A percentile compares a stretch with the other conserved stretches of the same genome.
Conservation (phyloP, 1,140 invertebrate genomes). For the Amphibalanus amphitrite region DNA sequence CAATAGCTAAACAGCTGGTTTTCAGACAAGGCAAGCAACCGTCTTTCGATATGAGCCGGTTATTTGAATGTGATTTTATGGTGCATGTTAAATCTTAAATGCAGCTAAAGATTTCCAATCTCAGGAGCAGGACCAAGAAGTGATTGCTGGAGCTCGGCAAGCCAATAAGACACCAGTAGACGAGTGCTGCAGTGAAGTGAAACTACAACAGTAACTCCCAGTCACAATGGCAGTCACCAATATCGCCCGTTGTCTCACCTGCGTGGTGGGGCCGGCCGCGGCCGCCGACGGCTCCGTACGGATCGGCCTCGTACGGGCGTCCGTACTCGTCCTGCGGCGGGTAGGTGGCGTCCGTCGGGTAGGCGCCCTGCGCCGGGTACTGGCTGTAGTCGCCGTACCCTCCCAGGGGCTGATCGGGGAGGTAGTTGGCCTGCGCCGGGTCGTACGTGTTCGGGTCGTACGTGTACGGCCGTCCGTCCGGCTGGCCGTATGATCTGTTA, state of each 20-base stretch:
- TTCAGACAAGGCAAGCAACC: too few species aligned
- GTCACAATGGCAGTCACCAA: too few species aligned
- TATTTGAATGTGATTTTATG: too few species aligned
- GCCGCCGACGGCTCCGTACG: neutral
- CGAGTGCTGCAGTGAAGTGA: too few species aligned
- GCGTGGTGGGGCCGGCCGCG: neutral
- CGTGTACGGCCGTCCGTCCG: neutral
- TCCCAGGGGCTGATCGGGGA: constrained; percentile 28
- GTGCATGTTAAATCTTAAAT: too few species aligned
- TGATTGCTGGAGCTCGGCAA: too few species aligned
- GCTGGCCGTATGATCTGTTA: neutral
- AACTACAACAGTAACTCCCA: too few species aligned
- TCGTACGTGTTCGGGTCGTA: constrained; percentile 27
- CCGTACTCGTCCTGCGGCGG: constrained; percentile 24
- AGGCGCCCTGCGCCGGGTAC: constrained; percentile 40
- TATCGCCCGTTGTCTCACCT: neutral
- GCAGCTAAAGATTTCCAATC: too few species aligned
- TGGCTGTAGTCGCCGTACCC: constrained; percentile 68
- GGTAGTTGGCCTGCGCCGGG: constrained; percentile 40
- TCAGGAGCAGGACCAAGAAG: too few species aligned
- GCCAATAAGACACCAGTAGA: too few species aligned
- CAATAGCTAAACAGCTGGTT: neutral
- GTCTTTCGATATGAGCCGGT: too few species aligned
- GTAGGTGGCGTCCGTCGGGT: constrained; percentile 3
- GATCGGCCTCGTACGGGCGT: constrained; percentile 11